Evolutionary conservation across 2,888 invertebrate species (phyloP).

Genomic region (Microdon myrmicae): DNA sequence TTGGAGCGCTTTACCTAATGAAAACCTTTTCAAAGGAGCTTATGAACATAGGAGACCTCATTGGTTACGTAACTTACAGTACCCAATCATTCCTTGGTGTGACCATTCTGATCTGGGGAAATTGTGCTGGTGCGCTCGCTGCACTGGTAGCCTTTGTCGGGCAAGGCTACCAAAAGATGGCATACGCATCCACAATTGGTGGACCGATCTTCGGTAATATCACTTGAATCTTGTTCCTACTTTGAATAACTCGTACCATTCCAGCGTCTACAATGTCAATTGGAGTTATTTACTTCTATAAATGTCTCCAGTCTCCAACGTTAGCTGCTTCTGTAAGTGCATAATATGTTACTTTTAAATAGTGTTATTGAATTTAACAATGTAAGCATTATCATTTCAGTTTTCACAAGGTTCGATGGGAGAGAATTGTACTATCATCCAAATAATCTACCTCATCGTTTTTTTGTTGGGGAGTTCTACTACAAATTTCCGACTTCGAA

Average conservation of each 20-base stretch:
- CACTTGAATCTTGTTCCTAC: no score
- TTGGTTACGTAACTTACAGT: constrained; percentile 71
- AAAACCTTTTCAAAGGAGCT: constrained; percentile 73
- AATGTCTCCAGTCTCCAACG: constrained; percentile 3
- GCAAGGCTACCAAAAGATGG: constrained; percentile 74
- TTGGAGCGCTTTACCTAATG: constrained; percentile 69
- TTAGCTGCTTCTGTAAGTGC: no score
- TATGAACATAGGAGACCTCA: constrained; percentile 69
- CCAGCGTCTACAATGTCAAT: constrained; percentile 50
- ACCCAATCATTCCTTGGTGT: constrained; percentile 73
- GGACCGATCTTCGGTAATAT: constrained; percentile 74
- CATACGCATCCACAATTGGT: constrained; percentile 75
- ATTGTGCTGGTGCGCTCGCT: constrained; percentile 69
- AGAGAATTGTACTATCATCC: constrained; percentile 55
- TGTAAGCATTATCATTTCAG: no score
- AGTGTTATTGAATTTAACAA: no score
- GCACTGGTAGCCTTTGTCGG: constrained; percentile 72
- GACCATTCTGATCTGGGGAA: constrained; percentile 75
- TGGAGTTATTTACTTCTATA: constrained; percentile 47
- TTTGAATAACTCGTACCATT: no score
- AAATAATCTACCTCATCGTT: constrained; percentile 41
- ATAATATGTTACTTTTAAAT: no score
- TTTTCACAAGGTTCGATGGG: constrained; percentile 54
- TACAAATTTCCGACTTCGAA: constrained; percentile 54
- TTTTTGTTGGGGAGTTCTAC: constrained; percentile 52